phyloP scores from a whole-genome alignment of 2,113 vertebrate species.

The Actenoides hombroni region DNA sequence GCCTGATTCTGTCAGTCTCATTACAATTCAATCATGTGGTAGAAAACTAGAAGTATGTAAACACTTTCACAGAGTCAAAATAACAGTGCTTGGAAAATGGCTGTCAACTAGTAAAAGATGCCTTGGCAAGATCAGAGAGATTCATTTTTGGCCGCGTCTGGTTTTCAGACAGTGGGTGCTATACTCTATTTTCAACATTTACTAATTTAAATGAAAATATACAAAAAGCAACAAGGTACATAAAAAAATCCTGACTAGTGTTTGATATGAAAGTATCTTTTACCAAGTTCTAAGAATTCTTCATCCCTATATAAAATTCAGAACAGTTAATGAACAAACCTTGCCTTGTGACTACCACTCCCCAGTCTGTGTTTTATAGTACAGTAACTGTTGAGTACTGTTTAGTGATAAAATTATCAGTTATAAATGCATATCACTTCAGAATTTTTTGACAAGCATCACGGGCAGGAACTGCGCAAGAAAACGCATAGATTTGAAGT shows the following conservation, averaged over 20 bases:
- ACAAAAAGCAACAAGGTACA: neutral
- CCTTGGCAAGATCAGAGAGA: neutral
- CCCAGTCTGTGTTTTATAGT: neutral
- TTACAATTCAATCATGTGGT: neutral
- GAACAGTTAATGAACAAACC: neutral
- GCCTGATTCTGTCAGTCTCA: neutral
- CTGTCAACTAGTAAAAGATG: neutral
- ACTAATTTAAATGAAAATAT: neutral
- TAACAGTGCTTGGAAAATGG: neutral
- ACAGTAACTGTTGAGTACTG: neutral
- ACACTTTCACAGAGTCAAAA: neutral
- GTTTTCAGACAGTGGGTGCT: neutral
- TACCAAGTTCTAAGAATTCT: neutral
- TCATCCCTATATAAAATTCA: neutral
- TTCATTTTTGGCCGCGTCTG: neutral
- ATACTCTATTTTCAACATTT: neutral
- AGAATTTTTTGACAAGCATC: neutral
- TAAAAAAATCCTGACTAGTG: neutral
- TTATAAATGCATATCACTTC: neutral
- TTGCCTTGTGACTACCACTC: neutral
- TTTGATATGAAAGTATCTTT: neutral
- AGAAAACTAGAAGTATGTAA: neutral
- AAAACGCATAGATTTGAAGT: neutral
- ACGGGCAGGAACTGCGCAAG: neutral
- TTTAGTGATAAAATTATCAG: neutral